phyloP scores from a whole-genome alignment of 2,797 vertebrate species.

The Pogonophryne albipinna region DNA sequence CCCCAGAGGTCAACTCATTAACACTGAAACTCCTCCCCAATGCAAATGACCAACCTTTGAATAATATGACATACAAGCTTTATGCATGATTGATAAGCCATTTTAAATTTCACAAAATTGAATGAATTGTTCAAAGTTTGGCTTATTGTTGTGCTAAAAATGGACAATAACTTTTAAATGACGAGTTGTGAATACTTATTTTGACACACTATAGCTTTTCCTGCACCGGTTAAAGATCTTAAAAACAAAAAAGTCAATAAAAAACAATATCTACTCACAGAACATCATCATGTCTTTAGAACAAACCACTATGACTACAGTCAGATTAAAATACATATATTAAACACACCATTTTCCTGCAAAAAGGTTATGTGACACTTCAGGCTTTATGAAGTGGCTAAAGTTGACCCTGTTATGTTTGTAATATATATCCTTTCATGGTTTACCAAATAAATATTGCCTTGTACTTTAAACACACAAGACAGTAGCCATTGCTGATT shows the following conservation, averaged over 20 bases:
- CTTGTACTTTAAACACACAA: constrained; percentile 14
- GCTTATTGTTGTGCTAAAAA: background rate
- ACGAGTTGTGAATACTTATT: background rate
- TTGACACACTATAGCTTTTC: too few relatives aligned
- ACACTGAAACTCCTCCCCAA: constrained; percentile 70
- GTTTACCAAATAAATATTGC: background rate
- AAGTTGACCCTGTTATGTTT: background rate
- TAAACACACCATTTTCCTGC: background rate
- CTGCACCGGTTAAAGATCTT: background rate
- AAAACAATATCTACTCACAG: background rate
- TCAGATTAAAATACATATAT: background rate
- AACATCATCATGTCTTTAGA: background rate
- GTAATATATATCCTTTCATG: background rate
- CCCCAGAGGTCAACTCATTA: constrained; percentile 83
- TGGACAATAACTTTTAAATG: too few relatives aligned
- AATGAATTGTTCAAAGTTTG: background rate
- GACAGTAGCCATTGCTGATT: constrained; percentile 7
- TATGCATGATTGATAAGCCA: constrained; percentile 47
- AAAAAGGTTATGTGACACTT: background rate
- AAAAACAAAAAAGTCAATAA: background rate
- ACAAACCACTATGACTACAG: background rate
- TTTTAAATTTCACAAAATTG: background rate
- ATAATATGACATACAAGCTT: constrained; percentile 64
- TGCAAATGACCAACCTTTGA: constrained; percentile 77
- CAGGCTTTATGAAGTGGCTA: background rate